phyloP scores from a whole-genome alignment of 2,113 vertebrate species.

The Stictonetta naevosa region DNA sequence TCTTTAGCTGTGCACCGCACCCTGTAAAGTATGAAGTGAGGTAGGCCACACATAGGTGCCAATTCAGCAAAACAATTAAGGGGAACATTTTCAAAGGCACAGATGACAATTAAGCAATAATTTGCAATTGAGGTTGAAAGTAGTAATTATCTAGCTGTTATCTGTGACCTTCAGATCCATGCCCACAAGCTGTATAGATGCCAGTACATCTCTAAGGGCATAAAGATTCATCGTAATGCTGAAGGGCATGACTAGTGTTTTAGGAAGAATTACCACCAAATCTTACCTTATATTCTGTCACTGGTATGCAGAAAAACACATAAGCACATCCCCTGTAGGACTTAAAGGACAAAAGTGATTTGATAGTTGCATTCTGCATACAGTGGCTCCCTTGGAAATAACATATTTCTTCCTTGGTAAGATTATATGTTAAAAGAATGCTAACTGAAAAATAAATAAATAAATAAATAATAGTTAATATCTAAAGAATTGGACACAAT shows the following conservation, averaged over 20 bases:
- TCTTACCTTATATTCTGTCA: accelerated
- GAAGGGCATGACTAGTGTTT: background rate
- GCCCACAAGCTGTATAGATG: background rate
- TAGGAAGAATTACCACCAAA: background rate
- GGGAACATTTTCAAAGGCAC: background rate
- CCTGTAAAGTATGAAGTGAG: background rate
- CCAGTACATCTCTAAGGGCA: background rate
- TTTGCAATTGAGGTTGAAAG: background rate
- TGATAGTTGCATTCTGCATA: background rate
- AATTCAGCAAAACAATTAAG: background rate
- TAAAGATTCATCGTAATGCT: background rate
- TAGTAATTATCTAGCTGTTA: background rate
- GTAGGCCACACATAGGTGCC: background rate
- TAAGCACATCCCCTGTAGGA: background rate
- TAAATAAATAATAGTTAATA: background rate
- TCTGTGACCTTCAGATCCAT: background rate
- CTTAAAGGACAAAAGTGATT: background rate
- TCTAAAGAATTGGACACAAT: background rate
- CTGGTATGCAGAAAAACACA: background rate
- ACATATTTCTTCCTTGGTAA: background rate
- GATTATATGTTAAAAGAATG: background rate
- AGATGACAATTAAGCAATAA: background rate
- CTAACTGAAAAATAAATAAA: background rate
- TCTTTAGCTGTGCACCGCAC: background rate
- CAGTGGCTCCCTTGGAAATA: background rate